Base-by-base conservation (phyloP, 2,888 invertebrate genomes). In the Metellina segmentata region DNA sequence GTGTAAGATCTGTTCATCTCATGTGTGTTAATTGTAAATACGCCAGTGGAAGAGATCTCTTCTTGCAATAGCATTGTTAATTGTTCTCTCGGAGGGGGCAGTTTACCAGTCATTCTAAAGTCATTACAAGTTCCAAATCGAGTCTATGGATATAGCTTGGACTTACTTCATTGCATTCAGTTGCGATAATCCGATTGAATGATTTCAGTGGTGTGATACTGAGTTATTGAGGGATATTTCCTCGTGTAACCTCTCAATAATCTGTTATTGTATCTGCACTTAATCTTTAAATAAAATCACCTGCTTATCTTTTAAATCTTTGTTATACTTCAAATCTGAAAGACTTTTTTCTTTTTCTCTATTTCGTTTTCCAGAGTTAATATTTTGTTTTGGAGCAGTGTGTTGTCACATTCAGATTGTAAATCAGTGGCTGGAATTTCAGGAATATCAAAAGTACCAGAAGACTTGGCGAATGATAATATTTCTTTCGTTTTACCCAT, bases 221-320 rank as follows among this genome's bases (percentile, higher is more conserved):
- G 34, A 77, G 52, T 34, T 34, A 34, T 19, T 69, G 7, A 19
- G 49, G 20, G 72, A 7, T 13, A 82, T 71, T 72, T 88, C 81
- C 11, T 70, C 19, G 19, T 61, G 61, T 61, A 86, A 78, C 7
- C 49, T 70, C 9, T 78, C 69, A 61, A 89, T 83, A 34, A 78
- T 82, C 19, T 89, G 77, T 48, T 85, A 78, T 71, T 89, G 81
- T 51, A 89, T 79, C 34, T 19, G 20, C 20, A 78, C 13, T 72
- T 89, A 78, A 20, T 85, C 83, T 52, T 83, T 85, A n/a, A 71
- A 71, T 13, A 83, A 52, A 19, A n/a, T 19, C 1, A 89, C 51
- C n/a, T 89, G 83, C 16, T 89, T 78, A 20, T 89, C 79, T 71
- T 89, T 89, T 9, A 83, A 83, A 7, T 77, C 70, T 51, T 11